Conservation (phyloP, 1,140 invertebrate species). For the Pseudomyrmex dendroicus region DNA sequence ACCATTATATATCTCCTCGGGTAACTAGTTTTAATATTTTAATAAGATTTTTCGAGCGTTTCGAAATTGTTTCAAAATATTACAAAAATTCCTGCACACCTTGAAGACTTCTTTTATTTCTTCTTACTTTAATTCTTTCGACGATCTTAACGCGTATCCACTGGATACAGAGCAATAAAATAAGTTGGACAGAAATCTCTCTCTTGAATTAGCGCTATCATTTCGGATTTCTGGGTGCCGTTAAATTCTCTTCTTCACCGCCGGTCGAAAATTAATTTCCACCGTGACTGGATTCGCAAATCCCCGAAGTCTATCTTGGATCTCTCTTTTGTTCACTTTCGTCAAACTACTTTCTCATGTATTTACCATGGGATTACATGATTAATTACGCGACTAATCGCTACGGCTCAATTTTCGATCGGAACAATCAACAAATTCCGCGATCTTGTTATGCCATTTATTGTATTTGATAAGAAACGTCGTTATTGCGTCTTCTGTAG, state of each 20-base stretch:
- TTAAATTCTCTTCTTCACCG: slow-evolving; percentile 34
- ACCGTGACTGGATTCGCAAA: slow-evolving; percentile 65
- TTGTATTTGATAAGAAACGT: too few species aligned
- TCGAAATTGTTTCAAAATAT: not conserved
- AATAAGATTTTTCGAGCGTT: not conserved
- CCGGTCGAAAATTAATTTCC: slow-evolving; percentile 66
- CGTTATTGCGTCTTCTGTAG: too few species aligned
- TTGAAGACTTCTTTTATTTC: slow-evolving; percentile 3
- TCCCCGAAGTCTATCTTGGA: slow-evolving; percentile 23
- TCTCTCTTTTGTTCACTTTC: slow-evolving; percentile 42
- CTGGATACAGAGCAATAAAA: not conserved
- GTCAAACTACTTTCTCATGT: slow-evolving; percentile 10
- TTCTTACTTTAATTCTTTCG: not conserved
- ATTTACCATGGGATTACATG: slow-evolving; percentile 38
- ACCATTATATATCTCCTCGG: too few species aligned
- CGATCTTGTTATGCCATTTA: not conserved
- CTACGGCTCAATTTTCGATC: slow-evolving; percentile 36
- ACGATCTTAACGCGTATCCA: not conserved
- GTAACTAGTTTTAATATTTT: too few species aligned
- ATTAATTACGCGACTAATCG: slow-evolving; percentile 48
- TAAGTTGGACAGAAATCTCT: not conserved
- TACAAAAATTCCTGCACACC: not conserved
- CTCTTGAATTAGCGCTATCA: slow-evolving; percentile 36
- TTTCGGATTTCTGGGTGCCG: slow-evolving; percentile 37
- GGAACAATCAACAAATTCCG: slow-evolving; percentile 18